A percentile compares a stretch with the other conserved stretches of the same genome.
phyloP scores from a whole-genome alignment of 2,888 invertebrate species.

The Cheilosia variabilis region DNA sequence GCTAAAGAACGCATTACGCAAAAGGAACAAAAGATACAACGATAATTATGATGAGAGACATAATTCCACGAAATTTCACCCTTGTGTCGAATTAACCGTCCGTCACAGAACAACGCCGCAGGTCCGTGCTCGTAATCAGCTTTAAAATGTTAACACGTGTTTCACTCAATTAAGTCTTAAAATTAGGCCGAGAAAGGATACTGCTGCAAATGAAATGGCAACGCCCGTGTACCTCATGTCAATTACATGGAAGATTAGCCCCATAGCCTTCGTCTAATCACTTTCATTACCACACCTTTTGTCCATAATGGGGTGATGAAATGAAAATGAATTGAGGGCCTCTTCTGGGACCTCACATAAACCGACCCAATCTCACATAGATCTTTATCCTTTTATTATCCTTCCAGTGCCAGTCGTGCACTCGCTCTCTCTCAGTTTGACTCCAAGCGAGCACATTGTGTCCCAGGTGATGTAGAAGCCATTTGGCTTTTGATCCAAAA shows the following conservation, averaged over 20 bases:
- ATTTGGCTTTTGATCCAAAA: slow-evolving; percentile 74
- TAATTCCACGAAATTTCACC: background rate
- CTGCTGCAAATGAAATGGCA: slow-evolving; percentile 2
- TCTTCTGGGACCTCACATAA: slow-evolving; percentile 15
- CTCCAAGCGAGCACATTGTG: slow-evolving; percentile 2
- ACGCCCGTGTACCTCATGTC: slow-evolving; percentile 53
- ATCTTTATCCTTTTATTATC: slow-evolving; percentile 70
- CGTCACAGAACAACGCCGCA: background rate
- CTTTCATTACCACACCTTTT: slow-evolving; percentile 72
- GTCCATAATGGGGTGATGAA: slow-evolving; percentile 49
- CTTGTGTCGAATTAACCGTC: background rate
- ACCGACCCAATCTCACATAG: slow-evolving; percentile 40
- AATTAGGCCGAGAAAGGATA: background rate
- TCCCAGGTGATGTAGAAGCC: slow-evolving; percentile 59
- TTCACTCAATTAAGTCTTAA: background rate
- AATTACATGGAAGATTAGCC: slow-evolving; percentile 69
- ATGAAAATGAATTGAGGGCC: slow-evolving; percentile 62
- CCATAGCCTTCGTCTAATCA: slow-evolving; percentile 64
- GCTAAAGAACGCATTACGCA: too few species aligned
- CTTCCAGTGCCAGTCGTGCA: slow-evolving; percentile 31
- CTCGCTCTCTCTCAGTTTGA: background rate
- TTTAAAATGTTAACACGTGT: slow-evolving; percentile 4
- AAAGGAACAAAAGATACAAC: too few species aligned
- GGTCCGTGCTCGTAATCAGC: background rate
- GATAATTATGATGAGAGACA: background rate